These are phyloP conservation scores for Cololabis saira DNA, from an alignment of 2,113 vertebrate genomes.

Conservation along the genomic window DNA sequence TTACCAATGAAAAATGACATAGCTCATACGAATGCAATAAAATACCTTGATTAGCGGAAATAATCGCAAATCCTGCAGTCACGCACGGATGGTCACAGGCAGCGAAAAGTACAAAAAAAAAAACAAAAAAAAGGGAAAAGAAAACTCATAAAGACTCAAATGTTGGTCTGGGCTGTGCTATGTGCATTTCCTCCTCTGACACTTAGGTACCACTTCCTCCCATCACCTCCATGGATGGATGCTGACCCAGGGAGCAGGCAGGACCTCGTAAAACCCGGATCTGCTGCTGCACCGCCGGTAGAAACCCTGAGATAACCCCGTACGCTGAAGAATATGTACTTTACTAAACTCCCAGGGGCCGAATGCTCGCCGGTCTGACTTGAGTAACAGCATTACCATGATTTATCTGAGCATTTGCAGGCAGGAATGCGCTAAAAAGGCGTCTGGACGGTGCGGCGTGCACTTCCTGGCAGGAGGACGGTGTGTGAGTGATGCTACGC, in stretches of 20 bases:
- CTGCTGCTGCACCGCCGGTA: conserved; percentile 32
- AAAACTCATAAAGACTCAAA: no score
- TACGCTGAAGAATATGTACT: conserved; percentile 68
- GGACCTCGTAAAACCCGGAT: background rate
- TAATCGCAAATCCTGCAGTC: no score
- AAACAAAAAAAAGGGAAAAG: no score
- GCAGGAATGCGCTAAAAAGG: conserved; percentile 54
- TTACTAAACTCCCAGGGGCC: conserved; percentile 33
- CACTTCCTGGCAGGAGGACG: background rate
- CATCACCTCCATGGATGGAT: background rate
- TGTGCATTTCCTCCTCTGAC: background rate
- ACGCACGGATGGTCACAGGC: no score
- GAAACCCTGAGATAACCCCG: conserved; percentile 60
- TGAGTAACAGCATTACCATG: conserved; percentile 36
- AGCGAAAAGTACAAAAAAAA: no score
- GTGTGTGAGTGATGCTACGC: conserved; percentile 34
- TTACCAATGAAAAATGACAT: conserved; percentile 8
- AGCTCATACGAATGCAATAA: no score
- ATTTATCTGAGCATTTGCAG: conserved; percentile 60
- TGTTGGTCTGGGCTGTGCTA: no score
- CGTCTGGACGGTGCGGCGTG: no score
- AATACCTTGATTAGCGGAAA: no score
- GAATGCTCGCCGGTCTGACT: conserved; percentile 46
- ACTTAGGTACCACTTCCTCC: conserved; percentile 15
- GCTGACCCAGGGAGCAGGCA: conserved; percentile 9